Evolutionary conservation across 2,113 vertebrate species (phyloP).

Genomic region (Microcebus griseorufus): DNA sequence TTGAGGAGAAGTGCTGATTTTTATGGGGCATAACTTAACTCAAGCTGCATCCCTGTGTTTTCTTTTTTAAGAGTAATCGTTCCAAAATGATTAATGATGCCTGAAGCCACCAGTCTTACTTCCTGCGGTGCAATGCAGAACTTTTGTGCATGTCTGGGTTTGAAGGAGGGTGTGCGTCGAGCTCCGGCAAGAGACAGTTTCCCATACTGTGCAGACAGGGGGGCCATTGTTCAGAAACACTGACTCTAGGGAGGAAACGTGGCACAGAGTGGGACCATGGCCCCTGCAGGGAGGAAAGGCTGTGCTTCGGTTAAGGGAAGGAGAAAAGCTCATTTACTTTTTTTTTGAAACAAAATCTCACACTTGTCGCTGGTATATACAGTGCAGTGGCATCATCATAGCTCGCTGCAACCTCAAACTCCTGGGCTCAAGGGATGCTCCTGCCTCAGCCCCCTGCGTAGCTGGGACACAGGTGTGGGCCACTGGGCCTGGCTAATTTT

Average conservation of each 20-base stretch:
- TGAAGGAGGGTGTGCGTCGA: constrained; percentile 72
- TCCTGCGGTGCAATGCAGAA: constrained; percentile 77
- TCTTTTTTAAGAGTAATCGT: constrained; percentile 80
- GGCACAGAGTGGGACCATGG: constrained; percentile 46
- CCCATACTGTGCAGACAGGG: constrained; percentile 79
- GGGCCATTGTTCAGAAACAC: constrained; percentile 79
- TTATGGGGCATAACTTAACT: constrained; percentile 76
- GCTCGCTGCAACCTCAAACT: too few species aligned
- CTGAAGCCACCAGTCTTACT: constrained; percentile 80
- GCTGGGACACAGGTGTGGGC: too few species aligned
- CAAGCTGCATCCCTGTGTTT: constrained; percentile 72
- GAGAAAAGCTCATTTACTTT: constrained; percentile 45
- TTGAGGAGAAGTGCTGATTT: constrained; percentile 79
- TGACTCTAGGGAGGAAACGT: constrained; percentile 59
- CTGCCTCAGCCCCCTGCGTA: too few species aligned
- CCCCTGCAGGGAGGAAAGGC: constrained; percentile 45
- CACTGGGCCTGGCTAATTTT: too few species aligned
- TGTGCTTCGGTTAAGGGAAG: constrained; percentile 34
- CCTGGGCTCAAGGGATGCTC: too few species aligned
- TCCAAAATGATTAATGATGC: constrained; percentile 86
- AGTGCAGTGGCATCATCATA: too few species aligned
- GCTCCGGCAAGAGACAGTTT: constrained; percentile 69
- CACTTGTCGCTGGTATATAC: too few species aligned
- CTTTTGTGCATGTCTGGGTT: constrained; percentile 80
- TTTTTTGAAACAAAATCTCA: too few species aligned